A percentile compares a stretch with the other conserved stretches of the same genome.
phyloP scores from a whole-genome alignment of 2,797 vertebrate genomes.

The Onychomys arenicola region DNA sequence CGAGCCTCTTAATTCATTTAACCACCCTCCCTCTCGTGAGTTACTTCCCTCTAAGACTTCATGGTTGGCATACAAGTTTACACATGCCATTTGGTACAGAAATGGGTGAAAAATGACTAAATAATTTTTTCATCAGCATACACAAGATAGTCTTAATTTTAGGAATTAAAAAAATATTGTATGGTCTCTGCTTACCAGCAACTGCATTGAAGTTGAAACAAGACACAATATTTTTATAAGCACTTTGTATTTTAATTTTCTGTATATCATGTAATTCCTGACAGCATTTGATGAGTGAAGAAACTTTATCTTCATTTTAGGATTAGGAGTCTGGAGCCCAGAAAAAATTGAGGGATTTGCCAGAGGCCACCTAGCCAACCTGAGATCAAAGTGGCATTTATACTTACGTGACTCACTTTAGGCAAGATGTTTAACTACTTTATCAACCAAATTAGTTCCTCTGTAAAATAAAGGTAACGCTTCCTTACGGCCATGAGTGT shows the following conservation, averaged over 20 bases:
- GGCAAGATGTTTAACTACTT: not conserved
- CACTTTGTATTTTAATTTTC: not conserved
- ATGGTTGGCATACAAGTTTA: not conserved
- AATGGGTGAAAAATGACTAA: not conserved
- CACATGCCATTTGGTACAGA: not conserved
- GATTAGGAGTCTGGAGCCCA: not conserved
- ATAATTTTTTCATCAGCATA: not conserved
- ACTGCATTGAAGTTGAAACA: not conserved
- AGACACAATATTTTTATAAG: not conserved
- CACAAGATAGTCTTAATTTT: not conserved
- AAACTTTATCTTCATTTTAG: not conserved
- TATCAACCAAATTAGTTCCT: not conserved
- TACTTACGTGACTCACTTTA: not conserved
- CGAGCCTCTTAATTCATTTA: not conserved
- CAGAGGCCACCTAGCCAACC: not conserved
- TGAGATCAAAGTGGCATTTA: constrained; percentile 10
- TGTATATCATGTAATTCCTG: not conserved
- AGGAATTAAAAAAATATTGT: not conserved
- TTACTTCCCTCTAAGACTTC: not conserved
- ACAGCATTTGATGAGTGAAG: not conserved
- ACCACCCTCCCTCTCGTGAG: not conserved
- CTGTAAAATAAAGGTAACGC: not conserved
- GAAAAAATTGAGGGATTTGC: not conserved
- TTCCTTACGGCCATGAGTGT: not conserved
- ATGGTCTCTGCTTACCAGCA: not conserved